Evolutionary conservation across 1,140 invertebrate genomes (phyloP), one percentile per base, ranked within the genome.

Genomic region (Hyphantria cunea): DNA sequence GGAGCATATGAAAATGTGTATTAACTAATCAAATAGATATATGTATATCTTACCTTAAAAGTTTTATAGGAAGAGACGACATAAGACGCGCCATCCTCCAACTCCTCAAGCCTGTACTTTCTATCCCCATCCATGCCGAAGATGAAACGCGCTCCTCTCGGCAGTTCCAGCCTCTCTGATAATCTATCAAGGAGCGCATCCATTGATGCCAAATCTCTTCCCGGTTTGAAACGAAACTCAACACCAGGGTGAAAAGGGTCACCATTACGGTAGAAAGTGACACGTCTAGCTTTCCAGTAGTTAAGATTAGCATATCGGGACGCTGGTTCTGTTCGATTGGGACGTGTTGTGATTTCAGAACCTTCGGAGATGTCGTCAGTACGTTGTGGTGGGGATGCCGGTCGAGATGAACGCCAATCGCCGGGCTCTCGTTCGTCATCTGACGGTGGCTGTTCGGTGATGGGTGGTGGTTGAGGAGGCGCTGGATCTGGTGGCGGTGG

Each of bases 241-340:
- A 97, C 93, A 0, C 97, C 97, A 41, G 96, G 96, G 85, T 96
- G 97, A 82, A 97, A 97, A 0, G 95, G 95, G 86, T 98, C 97
- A 4, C 97, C 97, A 93, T 98, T 99, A 78, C 96, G 95, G 88
- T 96, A 99, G 87, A 99, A 98, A 0, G 95, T 95, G 37, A 98
- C 96, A 15, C 97, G 91, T 54, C 95, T 92, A 0, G 96, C 96
- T 66, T 95, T 94, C 96, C 96, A 97, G 75, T 96, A 96, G 42
- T 95, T 96, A 37, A 96, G 92, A 84, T 96, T 96, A 59, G 94
- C 94, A 84, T 96, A 96, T 60, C 94, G 92, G 63, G 93, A 92
- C 7, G 92, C 80, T 7, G 94, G 92, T 73, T 90, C 76, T 15
- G 80, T 64, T 72, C 80, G 72, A 47, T 58, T 59, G 0, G 84